Base-by-base conservation (phyloP, 2,113 vertebrate genomes). In the Nibea coibor region DNA sequence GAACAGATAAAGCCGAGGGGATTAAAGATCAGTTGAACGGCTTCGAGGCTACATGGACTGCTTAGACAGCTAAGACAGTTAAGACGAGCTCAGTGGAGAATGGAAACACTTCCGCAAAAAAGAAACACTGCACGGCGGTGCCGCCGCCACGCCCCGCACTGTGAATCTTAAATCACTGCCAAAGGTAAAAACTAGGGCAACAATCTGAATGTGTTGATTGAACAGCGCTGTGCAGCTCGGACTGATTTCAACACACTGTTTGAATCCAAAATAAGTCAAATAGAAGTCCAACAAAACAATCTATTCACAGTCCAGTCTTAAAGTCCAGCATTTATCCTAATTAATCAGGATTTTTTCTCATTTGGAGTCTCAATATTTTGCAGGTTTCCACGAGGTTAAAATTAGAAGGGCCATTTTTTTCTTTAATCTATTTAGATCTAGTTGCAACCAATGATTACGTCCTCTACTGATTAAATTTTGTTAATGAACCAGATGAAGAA, bases 1-100 rank as follows among this genome's bases (percentile, higher is more conserved):
- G 80, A 31, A 85, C 79, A 62, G 62, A 56, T 61, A 39, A 74
- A 84, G 75, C 63, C 76, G 59, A 66, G 62, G 50, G 81, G 80
- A 88, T 89, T 84, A 72, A 80, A 83, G 84, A 89, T 83, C 70
- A 75, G 58, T 45, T 59, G 7, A 74, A 69, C 47, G 78, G 82
- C 74, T 86, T 80, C 72, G 57, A 15, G 74, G 65, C 54, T 82
- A 61, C 75, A 83, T 16, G 59, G 75, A 74, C 61, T 77, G 80
- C 69, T 89, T 73, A 83, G 80, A 88, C 56, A 4, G 58, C 63
- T 56, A 69, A 78, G 74, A 76, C 74, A 78, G 80, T 79, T 78
- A 75, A 83, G 73, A 81, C 62, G 17, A 78, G 86, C 72, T 85
- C 65, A 79, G 45, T 19, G 65, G 51, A 74, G 74, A 77, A 43